Conservation (phyloP, 2,113 vertebrate genomes). For the Aspidoscelis tigris region DNA sequence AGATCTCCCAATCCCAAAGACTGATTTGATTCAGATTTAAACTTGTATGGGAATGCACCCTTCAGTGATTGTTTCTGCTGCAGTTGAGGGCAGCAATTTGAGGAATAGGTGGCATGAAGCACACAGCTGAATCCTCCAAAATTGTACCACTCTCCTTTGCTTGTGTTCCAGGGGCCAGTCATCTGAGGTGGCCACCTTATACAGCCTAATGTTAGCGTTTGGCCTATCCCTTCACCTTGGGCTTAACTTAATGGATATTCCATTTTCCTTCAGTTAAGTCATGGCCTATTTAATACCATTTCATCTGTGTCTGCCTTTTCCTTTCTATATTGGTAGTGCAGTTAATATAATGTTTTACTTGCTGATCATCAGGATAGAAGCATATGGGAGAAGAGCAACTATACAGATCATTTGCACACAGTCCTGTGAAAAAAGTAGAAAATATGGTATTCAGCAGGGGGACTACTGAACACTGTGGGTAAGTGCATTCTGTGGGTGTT, state of each 20-base stretch:
- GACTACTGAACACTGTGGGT: conserved; percentile 28
- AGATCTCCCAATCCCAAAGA: too few species aligned
- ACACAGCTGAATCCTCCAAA: background rate
- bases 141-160: background rate
- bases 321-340: background rate
- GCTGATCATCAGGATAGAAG: background rate
- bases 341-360: background rate
- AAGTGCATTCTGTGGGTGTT: conserved; percentile 21
- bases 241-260: background rate
- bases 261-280: background rate
- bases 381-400: background rate
- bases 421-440: background rate
- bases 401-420: background rate
- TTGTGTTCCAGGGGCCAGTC: background rate
- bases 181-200: background rate
- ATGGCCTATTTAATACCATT: background rate
- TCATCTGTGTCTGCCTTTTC: background rate
- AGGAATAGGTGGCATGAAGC: background rate
- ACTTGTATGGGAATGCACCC: too few species aligned
- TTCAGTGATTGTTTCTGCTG: background rate
- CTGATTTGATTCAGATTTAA: too few species aligned
- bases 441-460: background rate
- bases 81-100: background rate
- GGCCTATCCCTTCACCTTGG: background rate
- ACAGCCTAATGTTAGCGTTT: background rate